Conservation (phyloP, 2,797 vertebrate species). For the Mallotus villosus region DNA sequence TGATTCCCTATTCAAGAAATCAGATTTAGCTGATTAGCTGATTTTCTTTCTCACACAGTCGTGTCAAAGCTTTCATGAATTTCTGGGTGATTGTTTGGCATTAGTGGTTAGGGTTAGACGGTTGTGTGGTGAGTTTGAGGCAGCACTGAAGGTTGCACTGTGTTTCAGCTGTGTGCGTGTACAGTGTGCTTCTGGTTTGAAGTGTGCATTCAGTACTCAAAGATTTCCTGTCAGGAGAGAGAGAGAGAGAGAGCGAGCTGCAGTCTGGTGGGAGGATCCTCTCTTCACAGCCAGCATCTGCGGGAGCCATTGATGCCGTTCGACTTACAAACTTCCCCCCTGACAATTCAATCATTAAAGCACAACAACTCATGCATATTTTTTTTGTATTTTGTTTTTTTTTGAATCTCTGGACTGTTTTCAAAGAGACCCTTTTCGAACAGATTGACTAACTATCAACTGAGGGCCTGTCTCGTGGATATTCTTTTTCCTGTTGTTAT, state of each 20-base stretch:
- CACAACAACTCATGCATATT: conserved; percentile 48
- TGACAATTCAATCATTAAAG: conserved; percentile 58
- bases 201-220: conserved; percentile 34
- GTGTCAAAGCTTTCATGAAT: no score
- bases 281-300: conserved; percentile 49
- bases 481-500: conserved; percentile 41
- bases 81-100: no score
- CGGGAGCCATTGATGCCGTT: conserved; percentile 57
- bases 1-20: no score
- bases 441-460: conserved; percentile 39
- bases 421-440: not conserved
- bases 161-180: no score
- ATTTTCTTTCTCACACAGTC: no score
- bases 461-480: conserved; percentile 35
- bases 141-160: no score
- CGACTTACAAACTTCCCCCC: conserved; percentile 40
- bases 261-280: conserved; percentile 4
- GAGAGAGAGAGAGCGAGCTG: conserved; percentile 12
- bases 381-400: conserved; percentile 1
- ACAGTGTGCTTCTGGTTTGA: not conserved
- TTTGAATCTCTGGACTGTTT: conserved; percentile 1
- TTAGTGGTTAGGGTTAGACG: no score
- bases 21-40: no score
- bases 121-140: no score
- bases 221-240: conserved; percentile 61